Evolutionary conservation across 2,888 invertebrate species (phyloP), one percentile per base, ranked within the genome.

Genomic region (Lydus trimaculatus): DNA sequence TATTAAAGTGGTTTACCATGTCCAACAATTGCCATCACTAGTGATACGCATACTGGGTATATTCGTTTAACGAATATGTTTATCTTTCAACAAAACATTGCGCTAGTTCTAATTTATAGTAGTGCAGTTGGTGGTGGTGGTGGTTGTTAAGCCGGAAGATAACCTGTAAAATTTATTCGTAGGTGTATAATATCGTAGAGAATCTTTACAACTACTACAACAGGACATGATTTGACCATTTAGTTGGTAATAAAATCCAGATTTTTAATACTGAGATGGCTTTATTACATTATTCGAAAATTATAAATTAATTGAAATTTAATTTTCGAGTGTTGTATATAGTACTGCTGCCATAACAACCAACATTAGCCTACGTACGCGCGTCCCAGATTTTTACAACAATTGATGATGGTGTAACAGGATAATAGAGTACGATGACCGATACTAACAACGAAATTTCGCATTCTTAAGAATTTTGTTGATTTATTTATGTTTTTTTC

Each of bases 191-290:
- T 11, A 68, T 71, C 71, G 70, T 66, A 70, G 68, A 74, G 63
- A 67, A 66, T 59, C 66, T 67, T 64, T 31, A 70, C 60, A 73
- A 61, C 56, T 39, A 69, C 61, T 72, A 77, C 72, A 73, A 71
- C 67, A 70, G 71, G 71, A 77, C 77, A 77, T 69, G 74, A 67
- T 69, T 77, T 72, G 70, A 76, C 75, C 76, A 77, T 77, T 77
- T 76, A 73, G 74, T 70, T 60, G 69, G 71, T 71, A 58, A 75
- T 77, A 76, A 77, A 76, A 75, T 74, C 73, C 74, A 72, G 71
- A 72, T 74, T 75, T 75, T 75, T 74, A 71, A 72, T 60, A 69
- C 69, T 62, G 63, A 72, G 72, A 77, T 77, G 76, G 70, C 77
- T 77, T 74, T 77, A 77, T 77, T 77, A 76, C 75, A 56, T 2